Percentiles rank a stretch among this genome's conserved stretches.
Evolutionary conservation across 2,113 vertebrate genomes (phyloP).

Genomic region (Protobothrops flavoviridis): DNA sequence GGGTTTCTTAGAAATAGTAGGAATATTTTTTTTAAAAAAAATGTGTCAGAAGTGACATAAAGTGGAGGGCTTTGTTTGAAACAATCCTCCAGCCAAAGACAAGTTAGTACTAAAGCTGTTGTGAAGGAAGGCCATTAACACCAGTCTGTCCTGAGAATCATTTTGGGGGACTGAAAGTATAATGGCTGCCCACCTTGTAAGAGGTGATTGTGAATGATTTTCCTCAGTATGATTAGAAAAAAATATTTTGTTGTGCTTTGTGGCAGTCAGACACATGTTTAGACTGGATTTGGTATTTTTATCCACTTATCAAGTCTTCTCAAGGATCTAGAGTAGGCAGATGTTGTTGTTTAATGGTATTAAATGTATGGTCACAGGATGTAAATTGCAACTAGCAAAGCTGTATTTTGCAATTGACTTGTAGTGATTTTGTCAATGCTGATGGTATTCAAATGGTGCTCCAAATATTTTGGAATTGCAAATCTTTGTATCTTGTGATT

Average conservation of each 20-base stretch:
- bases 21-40: not conserved
- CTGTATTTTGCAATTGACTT: not conserved
- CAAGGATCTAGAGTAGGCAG: not conserved
- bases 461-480: not conserved
- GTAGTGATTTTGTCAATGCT: not conserved
- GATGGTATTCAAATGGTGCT: not conserved
- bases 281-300: not conserved
- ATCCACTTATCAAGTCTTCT: not conserved
- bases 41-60: not conserved
- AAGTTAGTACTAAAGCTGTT: not conserved
- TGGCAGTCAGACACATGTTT: not conserved
- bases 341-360: not conserved
- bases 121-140: not conserved
- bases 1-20: constrained; percentile 32
- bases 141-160: not conserved
- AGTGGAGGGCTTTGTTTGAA: not conserved
- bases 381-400: not conserved
- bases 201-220: not conserved
- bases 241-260: not conserved
- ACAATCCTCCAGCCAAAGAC: not conserved
- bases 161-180: not conserved
- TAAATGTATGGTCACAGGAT: not conserved
- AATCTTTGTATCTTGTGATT: not conserved
- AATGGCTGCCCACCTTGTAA: not conserved
- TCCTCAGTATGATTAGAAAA: not conserved